Conservation (phyloP, 2,797 vertebrate species). For the Chloroceryle amazona region DNA sequence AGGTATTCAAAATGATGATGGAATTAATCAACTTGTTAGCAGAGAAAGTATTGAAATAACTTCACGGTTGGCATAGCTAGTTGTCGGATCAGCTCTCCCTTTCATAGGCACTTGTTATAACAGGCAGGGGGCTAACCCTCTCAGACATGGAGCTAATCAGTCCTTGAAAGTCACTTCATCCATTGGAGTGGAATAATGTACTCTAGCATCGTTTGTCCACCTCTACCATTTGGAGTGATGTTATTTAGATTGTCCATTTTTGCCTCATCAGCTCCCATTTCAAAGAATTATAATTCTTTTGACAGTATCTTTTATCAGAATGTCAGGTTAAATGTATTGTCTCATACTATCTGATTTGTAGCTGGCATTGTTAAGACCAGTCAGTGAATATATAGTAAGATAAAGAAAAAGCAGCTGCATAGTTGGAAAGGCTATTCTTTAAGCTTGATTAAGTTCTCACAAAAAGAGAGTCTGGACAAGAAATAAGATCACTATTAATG, state of each 20-base stretch:
- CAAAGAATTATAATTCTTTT: background rate
- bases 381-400: background rate
- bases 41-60: constrained; percentile 74
- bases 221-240: constrained; percentile 43
- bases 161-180: constrained; percentile 76
- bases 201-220: constrained; percentile 58
- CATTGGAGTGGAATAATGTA: constrained; percentile 70
- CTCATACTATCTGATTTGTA: background rate
- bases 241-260: constrained; percentile 65
- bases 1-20: constrained; percentile 62
- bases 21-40: constrained; percentile 72
- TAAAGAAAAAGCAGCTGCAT: constrained; percentile 5
- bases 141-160: constrained; percentile 77
- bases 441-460: constrained; percentile 13
- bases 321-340: constrained; percentile 18
- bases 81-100: constrained; percentile 72
- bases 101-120: constrained; percentile 75
- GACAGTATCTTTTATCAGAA: background rate
- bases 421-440: background rate
- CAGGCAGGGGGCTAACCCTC: constrained; percentile 76
- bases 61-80: constrained; percentile 69
- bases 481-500: background rate
- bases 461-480: background rate
- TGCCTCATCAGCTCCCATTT: constrained; percentile 57
- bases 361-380: background rate